Evolutionary conservation across 2,888 invertebrate species (phyloP).

Genomic region (Folsomia candida): DNA sequence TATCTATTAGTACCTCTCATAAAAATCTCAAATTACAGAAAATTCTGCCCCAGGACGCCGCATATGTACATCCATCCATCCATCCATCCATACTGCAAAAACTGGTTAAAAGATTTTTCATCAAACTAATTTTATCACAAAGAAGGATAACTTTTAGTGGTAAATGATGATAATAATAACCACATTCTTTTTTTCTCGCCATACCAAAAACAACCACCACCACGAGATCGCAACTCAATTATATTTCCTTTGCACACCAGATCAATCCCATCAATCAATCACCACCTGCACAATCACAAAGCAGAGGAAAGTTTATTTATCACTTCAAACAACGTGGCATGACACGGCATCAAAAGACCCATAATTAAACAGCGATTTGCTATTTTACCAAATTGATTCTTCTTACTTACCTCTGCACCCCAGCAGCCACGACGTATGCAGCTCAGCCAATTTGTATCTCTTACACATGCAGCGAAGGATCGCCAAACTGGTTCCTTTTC

Average conservation of each 20-base stretch:
- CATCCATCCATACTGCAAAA: no score
- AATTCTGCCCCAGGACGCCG: no score
- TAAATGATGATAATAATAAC: neutral
- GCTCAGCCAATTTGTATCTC: neutral
- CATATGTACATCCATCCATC: no score
- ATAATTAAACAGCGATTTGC: neutral
- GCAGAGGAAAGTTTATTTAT: neutral
- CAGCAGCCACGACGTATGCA: neutral
- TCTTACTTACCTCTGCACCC: neutral
- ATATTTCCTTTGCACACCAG: neutral
- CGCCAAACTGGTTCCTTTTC: no score
- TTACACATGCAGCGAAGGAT: no score
- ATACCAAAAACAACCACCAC: neutral
- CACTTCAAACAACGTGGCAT: neutral
- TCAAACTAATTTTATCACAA: neutral
- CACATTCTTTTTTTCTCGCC: neutral
- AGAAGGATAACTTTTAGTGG: neutral
- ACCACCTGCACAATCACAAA: neutral
- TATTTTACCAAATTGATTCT: neutral
- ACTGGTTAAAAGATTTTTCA: neutral
- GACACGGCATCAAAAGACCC: neutral
- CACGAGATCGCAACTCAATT: no score
- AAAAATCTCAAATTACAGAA: no score
- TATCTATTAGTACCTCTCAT: no score
- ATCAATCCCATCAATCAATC: neutral